Conservation (phyloP, 2,888 invertebrate genomes). For the Cyrtodaria siliqua region DNA sequence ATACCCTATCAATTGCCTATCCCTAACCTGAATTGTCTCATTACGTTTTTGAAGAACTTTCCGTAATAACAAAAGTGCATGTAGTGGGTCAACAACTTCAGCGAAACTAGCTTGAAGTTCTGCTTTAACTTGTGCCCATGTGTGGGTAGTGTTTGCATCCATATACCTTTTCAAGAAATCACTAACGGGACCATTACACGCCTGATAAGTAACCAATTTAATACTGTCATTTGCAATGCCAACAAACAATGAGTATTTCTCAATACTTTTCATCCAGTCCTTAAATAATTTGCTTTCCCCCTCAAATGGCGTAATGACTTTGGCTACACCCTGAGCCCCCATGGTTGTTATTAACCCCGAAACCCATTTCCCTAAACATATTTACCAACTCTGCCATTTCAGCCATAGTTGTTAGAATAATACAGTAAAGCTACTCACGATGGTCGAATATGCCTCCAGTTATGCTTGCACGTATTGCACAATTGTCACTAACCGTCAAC, state of each 20-base stretch:
- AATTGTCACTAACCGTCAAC: too few species aligned
- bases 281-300: background rate
- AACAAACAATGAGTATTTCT: background rate
- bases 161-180: constrained; percentile 1
- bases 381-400: too few species aligned
- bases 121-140: background rate
- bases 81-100: background rate
- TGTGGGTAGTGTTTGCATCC: background rate
- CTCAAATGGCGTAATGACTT: too few species aligned
- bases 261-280: background rate
- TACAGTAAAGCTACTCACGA: too few species aligned
- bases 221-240: background rate
- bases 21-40: too few species aligned
- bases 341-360: too few species aligned
- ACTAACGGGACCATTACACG: constrained; percentile 4
- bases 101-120: background rate
- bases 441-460: too few species aligned
- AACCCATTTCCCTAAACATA: too few species aligned
- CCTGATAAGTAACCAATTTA: constrained; percentile 7
- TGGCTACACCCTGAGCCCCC: too few species aligned
- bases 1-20: too few species aligned
- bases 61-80: background rate
- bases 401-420: too few species aligned
- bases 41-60: background rate
- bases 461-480: too few species aligned